Percentiles rank a stretch among this genome's conserved stretches.
Evolutionary conservation across 1,140 invertebrate genomes (phyloP).

Genomic region (Chlorops oryzae): DNA sequence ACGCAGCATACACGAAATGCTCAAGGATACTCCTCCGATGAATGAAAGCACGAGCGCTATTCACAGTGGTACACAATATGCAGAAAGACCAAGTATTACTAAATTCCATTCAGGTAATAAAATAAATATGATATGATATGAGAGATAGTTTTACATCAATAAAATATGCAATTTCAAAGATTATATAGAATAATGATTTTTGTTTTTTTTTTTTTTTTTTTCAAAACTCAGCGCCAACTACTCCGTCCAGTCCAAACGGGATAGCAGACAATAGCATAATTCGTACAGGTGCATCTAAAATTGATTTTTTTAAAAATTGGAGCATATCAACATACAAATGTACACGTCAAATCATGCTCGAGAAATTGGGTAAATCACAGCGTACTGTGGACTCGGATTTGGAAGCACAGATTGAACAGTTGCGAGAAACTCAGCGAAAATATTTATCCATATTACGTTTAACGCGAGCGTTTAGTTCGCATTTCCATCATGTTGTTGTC

Average conservation of each 20-base stretch:
- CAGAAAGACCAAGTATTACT: no score
- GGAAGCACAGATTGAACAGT: conserved; percentile 84
- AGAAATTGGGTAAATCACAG: conserved; percentile 89
- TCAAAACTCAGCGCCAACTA: conserved; percentile 46
- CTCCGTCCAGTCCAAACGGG: conserved; percentile 54
- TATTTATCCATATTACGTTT: conserved; percentile 84
- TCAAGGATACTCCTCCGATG: conserved; percentile 74
- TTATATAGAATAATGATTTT: no score
- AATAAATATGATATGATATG: no score
- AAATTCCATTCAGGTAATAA: conserved; percentile 50
- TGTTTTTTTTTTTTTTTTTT: no score
- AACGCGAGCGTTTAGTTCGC: conserved; percentile 74
- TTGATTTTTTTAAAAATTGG: conserved; percentile 91
- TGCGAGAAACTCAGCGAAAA: conserved; percentile 90
- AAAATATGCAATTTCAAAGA: conserved; percentile 33
- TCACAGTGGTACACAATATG: conserved; percentile 64
- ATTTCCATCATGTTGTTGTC: conserved; percentile 84
- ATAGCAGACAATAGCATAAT: conserved; percentile 52
- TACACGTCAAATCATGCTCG: conserved; percentile 89
- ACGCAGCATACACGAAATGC: conserved; percentile 79
- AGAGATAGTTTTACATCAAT: no score
- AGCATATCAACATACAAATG: conserved; percentile 96
- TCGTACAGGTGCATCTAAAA: conserved; percentile 63
- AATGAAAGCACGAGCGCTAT: conserved; percentile 71
- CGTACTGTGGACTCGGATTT: conserved; percentile 75